Evolutionary conservation across 1,140 invertebrate species (phyloP), one percentile per base, ranked within the genome.

Genomic region (Mamestra configurata): DNA sequence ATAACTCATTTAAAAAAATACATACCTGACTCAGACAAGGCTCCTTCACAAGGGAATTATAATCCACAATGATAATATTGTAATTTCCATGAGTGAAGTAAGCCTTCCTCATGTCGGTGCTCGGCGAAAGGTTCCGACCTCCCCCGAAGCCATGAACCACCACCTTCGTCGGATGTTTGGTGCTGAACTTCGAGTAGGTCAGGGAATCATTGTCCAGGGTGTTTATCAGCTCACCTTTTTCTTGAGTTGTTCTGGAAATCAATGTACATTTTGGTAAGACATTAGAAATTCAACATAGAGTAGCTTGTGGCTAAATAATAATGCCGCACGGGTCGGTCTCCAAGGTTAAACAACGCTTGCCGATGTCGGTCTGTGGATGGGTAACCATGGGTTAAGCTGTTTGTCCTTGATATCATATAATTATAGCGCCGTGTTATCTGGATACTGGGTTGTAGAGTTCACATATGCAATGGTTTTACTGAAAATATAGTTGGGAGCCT

Each of bases 41-140:
- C 88, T 98, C 97, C 87, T 97, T 96, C 1, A 98, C 98, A n/a
- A 98, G 95, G 10, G 96, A 95, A 53, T 96, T 96, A 90, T 98
- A 98, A 95, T 98, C 97, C n/a, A 98, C 97, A 61, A 98, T 98
- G 83, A 98, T 97, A 66, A 98, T 97, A 88, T 98, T 98, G 90
- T 98, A 98, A 86, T 98, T 96, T 70, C 97, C 97, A 78, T 96
- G 95, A 35, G 96, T 95, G 91, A 98, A 98, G 90, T 98, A 98
- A 0, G 97, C 98, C 92, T 97, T 96, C 66, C 98, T 95, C 89
- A 98, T 96, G 92, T 98, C 97, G 0, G 97, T 98, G 91, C 97
- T 98, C 0, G 97, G 98, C 6, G 97, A 97, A 20, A 97, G 94
- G 87, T 97, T 97, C 70, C 97, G 94, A 0, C 97, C 97, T 0